phyloP scores from a whole-genome alignment of 2,888 invertebrate genomes.

The Platycheirus rosarum region DNA sequence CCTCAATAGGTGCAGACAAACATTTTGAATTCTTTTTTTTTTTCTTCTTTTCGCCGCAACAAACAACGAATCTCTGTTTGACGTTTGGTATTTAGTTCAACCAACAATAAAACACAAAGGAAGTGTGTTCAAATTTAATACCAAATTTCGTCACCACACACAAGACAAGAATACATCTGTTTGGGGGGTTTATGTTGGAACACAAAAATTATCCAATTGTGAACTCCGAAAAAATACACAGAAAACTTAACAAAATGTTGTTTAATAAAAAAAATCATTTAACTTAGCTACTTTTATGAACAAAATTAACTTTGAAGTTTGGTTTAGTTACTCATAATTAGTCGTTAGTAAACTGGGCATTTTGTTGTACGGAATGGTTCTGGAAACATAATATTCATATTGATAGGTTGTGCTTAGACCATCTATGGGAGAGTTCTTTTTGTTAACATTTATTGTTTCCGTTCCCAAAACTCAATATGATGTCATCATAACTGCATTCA shows the following conservation, averaged over 20 bases:
- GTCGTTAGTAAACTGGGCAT: too few relatives aligned
- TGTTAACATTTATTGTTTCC: too few relatives aligned
- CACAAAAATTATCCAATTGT: conserved; percentile 50
- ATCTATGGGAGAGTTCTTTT: too few relatives aligned
- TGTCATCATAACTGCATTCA: too few relatives aligned
- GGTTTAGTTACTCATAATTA: too few relatives aligned
- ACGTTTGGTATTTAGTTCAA: neutral
- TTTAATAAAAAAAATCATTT: neutral
- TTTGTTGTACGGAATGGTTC: too few relatives aligned
- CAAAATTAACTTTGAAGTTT: too few relatives aligned
- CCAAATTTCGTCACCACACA: conserved; percentile 51
- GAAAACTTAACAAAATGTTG: neutral
- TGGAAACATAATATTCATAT: too few relatives aligned
- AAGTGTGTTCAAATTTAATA: conserved; percentile 37
- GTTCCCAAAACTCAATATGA: too few relatives aligned
- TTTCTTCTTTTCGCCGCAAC: neutral
- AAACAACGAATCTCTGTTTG: conserved; percentile 36
- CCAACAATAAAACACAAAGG: conserved; percentile 3
- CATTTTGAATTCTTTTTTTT: conserved; percentile 8
- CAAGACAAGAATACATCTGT: neutral
- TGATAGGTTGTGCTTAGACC: too few relatives aligned
- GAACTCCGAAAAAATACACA: conserved; percentile 38
- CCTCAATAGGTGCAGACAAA: conserved; percentile 19
- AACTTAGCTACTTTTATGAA: too few relatives aligned
- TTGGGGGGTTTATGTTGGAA: conserved; percentile 39